Conservation (phyloP, 2,888 invertebrate genomes). For the Microctonus hyperodae region DNA sequence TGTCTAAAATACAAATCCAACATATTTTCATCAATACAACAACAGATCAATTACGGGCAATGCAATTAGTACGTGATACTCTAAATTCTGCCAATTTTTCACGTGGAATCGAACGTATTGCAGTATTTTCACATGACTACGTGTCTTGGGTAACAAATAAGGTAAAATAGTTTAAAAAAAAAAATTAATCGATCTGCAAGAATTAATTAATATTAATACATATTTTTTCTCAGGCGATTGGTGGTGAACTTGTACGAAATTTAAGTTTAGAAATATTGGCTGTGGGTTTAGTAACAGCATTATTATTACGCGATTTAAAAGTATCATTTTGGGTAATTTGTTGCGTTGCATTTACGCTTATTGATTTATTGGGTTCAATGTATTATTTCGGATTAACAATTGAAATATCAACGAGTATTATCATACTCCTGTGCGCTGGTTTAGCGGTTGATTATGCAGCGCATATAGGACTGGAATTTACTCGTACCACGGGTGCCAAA, state of each 20-base stretch:
- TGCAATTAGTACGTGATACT: conserved; percentile 54
- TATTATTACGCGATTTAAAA: conserved; percentile 62
- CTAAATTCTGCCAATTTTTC: conserved; percentile 51
- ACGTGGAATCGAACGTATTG: conserved; percentile 46
- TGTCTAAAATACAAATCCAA: conserved; percentile 58
- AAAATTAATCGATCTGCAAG: not conserved
- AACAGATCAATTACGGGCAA: conserved; percentile 54
- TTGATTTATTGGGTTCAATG: conserved; percentile 65
- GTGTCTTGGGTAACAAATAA: conserved; percentile 60
- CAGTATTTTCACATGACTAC: conserved; percentile 56
- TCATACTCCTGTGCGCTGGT: conserved; percentile 64
- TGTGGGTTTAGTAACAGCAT: conserved; percentile 62
- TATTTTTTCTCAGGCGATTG: conserved; percentile 51
- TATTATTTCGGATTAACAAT: conserved; percentile 64
- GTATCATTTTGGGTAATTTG: conserved; percentile 62
- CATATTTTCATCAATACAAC: conserved; percentile 56
- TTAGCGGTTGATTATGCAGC: conserved; percentile 66
- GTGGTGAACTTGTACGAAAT: conserved; percentile 61
- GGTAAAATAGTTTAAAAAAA: conserved; percentile 40
- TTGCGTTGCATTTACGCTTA: conserved; percentile 63
- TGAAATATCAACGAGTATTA: conserved; percentile 65
- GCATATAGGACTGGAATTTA: conserved; percentile 65
- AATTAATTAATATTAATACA: conserved; percentile 6
- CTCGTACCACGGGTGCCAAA: conserved; percentile 61
- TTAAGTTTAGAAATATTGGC: conserved; percentile 62